A percentile compares a stretch with the other conserved stretches of the same genome.
These are phyloP conservation scores for Anhinga rufa DNA, from an alignment of 2,113 vertebrate genomes.

Conservation along the genomic window DNA sequence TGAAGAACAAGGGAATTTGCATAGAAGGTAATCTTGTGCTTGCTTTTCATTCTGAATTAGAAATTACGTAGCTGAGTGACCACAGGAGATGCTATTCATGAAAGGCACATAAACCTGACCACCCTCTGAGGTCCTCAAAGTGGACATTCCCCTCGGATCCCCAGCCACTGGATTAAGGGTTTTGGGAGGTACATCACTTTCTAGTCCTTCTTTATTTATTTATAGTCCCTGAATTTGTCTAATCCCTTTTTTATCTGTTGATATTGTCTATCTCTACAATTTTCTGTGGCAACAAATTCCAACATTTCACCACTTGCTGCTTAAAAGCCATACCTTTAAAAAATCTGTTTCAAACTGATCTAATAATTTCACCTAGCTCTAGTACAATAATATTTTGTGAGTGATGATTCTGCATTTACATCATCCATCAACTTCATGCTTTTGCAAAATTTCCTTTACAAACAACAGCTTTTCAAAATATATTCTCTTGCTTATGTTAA, in stretches of 20 bases:
- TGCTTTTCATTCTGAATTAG: neutral
- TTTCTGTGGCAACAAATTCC: neutral
- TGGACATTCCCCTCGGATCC: accelerated
- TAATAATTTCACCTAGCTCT: neutral
- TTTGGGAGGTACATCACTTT: neutral
- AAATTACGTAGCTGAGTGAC: neutral
- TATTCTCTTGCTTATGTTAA: neutral
- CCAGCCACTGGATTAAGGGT: neutral
- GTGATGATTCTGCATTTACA: neutral
- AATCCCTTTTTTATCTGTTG: neutral
- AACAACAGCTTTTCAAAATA: neutral
- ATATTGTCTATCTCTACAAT: neutral
- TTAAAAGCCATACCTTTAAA: neutral
- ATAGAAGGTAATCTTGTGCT: neutral
- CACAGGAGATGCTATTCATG: neutral
- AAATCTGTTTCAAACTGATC: neutral
- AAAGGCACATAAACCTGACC: neutral
- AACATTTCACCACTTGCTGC: neutral
- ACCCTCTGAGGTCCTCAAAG: neutral
- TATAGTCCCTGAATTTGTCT: neutral
- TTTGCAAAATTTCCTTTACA: neutral
- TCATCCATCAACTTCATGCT: neutral
- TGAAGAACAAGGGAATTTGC: neutral
- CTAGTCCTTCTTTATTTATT: neutral
- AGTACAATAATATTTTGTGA: neutral